Base-by-base conservation (phyloP, 2,888 invertebrate genomes). In the Cetonia aurata region DNA sequence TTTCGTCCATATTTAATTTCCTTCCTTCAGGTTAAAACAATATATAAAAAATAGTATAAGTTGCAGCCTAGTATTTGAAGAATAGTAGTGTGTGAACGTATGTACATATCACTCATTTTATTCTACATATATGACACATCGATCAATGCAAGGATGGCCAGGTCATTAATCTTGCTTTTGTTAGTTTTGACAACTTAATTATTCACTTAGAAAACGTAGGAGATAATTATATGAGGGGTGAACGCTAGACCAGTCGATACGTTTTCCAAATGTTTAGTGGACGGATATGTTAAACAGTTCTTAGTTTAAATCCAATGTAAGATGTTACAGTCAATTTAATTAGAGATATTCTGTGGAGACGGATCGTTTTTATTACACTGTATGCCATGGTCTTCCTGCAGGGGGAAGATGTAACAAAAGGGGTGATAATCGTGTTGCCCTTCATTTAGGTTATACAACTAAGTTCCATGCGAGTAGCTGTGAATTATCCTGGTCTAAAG, bases 381-480 rank as follows among this genome's bases (percentile, higher is more conserved):
- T 15, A 42, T 25, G 6, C 25, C 25, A 6, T 9, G 46, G 2
- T 19, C 17, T 41, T 8, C 6, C 31, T 46, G 42, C 33, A 57
- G 15, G 37, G 60, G 68, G 53, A 55, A 44, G 33, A 48, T 66
- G 41, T 41, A 66, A 69, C 69, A 69, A 72, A 65, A 66, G 59
- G 57, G 72, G 4, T 25, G 37, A 69, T 72, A 69, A 57, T 72
- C 57, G 41, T 46, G 52, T 53, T 33, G 69, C 13, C 57, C 50
- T 69, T 46, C 69, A 69, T 73, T 65, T 69, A 50, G 69, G 37
- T 67, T 70, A 67, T 56, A 56, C 68, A 66, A 73, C 71, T 71
- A 71, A 67, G 67, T 73, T 72, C 73, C 70, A 60, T 71, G 71
- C 70, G 73, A 70, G 60, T 68, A 71, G 72, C 66, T 67, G 42